phyloP scores from a whole-genome alignment of 1,140 invertebrate genomes.

The Acromyrmex heyeri region DNA sequence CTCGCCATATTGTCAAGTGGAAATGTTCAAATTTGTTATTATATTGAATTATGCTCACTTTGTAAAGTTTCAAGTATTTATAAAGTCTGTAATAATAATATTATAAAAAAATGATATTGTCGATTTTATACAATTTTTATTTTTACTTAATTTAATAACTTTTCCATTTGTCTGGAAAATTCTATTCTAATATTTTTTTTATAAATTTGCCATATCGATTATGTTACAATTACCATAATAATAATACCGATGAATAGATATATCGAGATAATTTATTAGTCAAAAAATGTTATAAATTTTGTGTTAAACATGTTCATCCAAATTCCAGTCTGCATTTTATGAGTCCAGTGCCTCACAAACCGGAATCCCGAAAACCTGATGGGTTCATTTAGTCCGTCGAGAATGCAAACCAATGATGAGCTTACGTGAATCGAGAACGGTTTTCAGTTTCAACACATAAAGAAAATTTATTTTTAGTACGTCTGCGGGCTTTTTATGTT shows the following conservation, averaged over 20 bases:
- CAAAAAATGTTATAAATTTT: constrained; percentile 6
- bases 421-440: constrained; percentile 29
- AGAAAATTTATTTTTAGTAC: constrained; percentile 39
- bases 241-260: neutral
- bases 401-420: constrained; percentile 13
- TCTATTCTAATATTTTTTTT: neutral
- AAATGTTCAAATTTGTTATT: constrained; percentile 79
- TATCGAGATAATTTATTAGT: constrained; percentile 4
- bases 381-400: neutral
- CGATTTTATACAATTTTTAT: neutral
- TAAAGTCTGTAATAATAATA: neutral
- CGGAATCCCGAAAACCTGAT: neutral
- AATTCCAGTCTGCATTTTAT: constrained; percentile 9
- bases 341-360: neutral
- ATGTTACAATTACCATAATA: neutral
- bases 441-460: constrained; percentile 26
- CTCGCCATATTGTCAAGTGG: constrained; percentile 81
- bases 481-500: constrained; percentile 19
- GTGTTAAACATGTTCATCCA: neutral
- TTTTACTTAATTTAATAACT: neutral
- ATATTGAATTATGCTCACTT: constrained; percentile 74
- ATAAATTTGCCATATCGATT: neutral
- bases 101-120: neutral
- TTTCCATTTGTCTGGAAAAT: neutral
- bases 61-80: neutral